phyloP scores from a whole-genome alignment of 2,888 invertebrate genomes.

The Ectobius pallidus region DNA sequence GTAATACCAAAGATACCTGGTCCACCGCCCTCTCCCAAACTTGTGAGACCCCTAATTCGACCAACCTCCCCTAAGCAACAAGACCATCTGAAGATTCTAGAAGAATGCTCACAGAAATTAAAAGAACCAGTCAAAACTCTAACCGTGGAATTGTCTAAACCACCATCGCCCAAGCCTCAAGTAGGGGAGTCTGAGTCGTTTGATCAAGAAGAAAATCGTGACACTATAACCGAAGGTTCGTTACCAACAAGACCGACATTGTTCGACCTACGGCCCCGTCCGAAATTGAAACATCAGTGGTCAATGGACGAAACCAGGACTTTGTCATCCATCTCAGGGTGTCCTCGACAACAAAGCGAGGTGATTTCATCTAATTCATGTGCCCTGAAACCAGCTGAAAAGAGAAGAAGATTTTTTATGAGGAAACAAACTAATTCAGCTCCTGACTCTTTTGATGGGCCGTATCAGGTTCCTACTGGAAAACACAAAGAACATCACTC shows the following conservation, averaged over 20 bases:
- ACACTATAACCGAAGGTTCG: constrained; percentile 38
- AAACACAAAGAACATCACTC: constrained; percentile 44
- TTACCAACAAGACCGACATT: constrained; percentile 38
- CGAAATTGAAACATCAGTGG: constrained; percentile 46
- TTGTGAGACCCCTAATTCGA: neutral
- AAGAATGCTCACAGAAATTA: constrained; percentile 2
- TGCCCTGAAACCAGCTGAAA: constrained; percentile 45
- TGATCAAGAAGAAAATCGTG: constrained; percentile 43
- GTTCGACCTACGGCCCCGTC: constrained; percentile 39
- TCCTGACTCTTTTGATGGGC: constrained; percentile 51
- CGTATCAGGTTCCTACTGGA: constrained; percentile 21
- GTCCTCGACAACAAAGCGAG: constrained; percentile 22
- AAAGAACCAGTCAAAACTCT: neutral
- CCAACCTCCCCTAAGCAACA: neutral
- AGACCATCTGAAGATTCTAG: neutral
- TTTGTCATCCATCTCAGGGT: constrained; percentile 11
- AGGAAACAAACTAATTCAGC: constrained; percentile 54
- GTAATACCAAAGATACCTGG: constrained; percentile 42
- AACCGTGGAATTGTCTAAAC: neutral
- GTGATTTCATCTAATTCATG: neutral
- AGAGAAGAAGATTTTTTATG: constrained; percentile 49
- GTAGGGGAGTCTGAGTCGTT: constrained; percentile 37
- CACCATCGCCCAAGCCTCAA: neutral
- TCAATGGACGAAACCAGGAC: constrained; percentile 45
- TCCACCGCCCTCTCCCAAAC: constrained; percentile 41